Evolutionary conservation across 2,888 invertebrate species (phyloP), one percentile per base, ranked within the genome.

Genomic region (Endomychus coccineus): DNA sequence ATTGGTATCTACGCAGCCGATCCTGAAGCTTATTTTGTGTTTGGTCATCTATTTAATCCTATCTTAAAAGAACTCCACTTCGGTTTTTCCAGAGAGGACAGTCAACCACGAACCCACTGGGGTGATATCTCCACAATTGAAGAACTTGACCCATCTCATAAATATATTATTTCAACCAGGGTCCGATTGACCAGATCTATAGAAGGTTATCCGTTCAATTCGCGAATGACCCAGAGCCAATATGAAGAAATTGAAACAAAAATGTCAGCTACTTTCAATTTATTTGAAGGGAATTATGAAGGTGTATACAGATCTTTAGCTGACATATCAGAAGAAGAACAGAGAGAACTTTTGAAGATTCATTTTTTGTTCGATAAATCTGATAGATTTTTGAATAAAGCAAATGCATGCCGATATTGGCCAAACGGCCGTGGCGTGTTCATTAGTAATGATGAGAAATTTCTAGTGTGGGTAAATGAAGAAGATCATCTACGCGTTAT

Each of bases 401-500:
- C n/a, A n/a, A n/a, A n/a, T n/a, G n/a, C 87, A 37, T 89, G 88
- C 76, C 83, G 90, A 49, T 90, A 74, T 76, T 94, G 94, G 94
- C 94, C 94, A 53, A 73, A 78, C 48, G 73, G 74, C 22, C 84
- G 92, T 67, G 92, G 92, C 61, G 92, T 94, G 73, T 92, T 78
- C 78, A 85, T 86, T 75, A 92, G 92, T 64, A 85, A 88, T 64
- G 78, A 78, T 72, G 91, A 91, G 74, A 88, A 88, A 55, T 92
- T 92, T 82, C 73, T 87, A 64, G 83, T 92, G 50, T 94, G 92
- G 90, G 82, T 84, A 73, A 92, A 91, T 64, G 91, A 92, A 68
- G 91, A 92, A 69, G 92, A 92, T 74, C 92, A 92, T 68, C 78
- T 91, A 61, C 83, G 92, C 52, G 81, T 92, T 59, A 92, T 94